A percentile compares a stretch with the other conserved stretches of the same genome.
Conservation (phyloP, 2,797 vertebrate genomes). For the Atherinosoma microstoma region DNA sequence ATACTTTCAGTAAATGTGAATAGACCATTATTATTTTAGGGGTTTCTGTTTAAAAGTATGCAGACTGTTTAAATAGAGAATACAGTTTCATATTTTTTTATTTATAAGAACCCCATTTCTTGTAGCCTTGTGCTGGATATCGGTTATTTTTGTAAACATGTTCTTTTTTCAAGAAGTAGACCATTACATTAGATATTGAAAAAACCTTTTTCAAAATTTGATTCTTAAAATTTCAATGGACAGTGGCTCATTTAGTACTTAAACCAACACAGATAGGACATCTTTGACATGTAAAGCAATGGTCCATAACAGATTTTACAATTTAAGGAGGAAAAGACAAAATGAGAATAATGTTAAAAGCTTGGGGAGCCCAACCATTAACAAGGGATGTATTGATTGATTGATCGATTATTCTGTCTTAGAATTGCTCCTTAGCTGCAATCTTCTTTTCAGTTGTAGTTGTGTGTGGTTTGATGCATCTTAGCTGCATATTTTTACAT, state of each 20-base stretch:
- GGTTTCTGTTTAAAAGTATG: neutral
- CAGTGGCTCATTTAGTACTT: neutral
- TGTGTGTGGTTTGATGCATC: neutral
- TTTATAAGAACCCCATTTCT: no score
- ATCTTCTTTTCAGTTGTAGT: neutral
- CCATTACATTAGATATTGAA: neutral
- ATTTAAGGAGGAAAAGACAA: neutral
- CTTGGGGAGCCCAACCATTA: no score
- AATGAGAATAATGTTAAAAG: neutral
- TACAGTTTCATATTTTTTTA: neutral
- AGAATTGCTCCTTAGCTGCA: neutral
- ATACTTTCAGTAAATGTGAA: no score
- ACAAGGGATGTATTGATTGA: neutral
- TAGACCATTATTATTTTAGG: neutral
- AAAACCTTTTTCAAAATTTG: no score
- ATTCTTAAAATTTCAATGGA: neutral
- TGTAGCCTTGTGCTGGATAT: no score
- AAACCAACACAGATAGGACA: neutral
- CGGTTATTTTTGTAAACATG: neutral
- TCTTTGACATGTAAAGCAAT: neutral
- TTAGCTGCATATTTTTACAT: constrained; percentile 26
- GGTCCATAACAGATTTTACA: neutral
- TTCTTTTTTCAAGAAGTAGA: neutral
- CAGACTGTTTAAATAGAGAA: neutral
- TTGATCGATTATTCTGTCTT: neutral